Evolutionary conservation across 2,888 invertebrate species (phyloP).

Genomic region (Idaea straminata): DNA sequence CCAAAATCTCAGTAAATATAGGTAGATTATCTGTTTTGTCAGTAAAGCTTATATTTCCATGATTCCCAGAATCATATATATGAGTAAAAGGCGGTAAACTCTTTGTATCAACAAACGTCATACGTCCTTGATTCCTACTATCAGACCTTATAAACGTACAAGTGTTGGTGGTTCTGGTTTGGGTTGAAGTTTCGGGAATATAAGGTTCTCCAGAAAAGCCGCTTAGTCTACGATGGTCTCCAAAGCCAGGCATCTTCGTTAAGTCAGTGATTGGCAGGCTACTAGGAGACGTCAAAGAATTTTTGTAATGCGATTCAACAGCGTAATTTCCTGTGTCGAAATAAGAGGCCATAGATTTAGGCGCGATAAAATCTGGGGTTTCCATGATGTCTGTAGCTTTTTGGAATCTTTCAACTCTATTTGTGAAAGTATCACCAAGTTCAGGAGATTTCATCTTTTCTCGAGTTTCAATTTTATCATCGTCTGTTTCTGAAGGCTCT

Average conservation of each 20-base stretch:
- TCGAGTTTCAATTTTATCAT: constrained; percentile 60
- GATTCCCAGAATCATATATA: neutral
- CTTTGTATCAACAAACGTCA: neutral
- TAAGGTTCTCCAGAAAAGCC: constrained; percentile 19
- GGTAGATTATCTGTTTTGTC: neutral
- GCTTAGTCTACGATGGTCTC: constrained; percentile 43
- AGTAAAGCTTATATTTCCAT: neutral
- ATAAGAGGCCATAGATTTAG: constrained; percentile 63
- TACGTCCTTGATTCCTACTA: constrained; percentile 14
- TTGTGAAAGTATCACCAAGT: constrained; percentile 58
- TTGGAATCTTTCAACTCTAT: constrained; percentile 64
- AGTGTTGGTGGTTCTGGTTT: constrained; percentile 38
- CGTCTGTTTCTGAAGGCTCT: constrained; percentile 66
- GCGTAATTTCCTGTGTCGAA: constrained; percentile 74
- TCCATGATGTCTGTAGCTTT: constrained; percentile 23
- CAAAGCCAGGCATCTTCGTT: constrained; percentile 52
- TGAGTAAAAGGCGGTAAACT: neutral
- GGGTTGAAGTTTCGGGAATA: constrained; percentile 51
- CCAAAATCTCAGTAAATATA: constrained; percentile 1
- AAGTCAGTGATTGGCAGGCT: constrained; percentile 43
- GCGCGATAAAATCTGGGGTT: constrained; percentile 34
- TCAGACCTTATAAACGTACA: constrained; percentile 28
- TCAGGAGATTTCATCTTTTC: constrained; percentile 46
- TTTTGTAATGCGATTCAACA: constrained; percentile 63
- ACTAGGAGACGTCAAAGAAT: constrained; percentile 48